Evolutionary conservation across 2,113 vertebrate genomes (phyloP).

Genomic region (Actenoides hombroni): DNA sequence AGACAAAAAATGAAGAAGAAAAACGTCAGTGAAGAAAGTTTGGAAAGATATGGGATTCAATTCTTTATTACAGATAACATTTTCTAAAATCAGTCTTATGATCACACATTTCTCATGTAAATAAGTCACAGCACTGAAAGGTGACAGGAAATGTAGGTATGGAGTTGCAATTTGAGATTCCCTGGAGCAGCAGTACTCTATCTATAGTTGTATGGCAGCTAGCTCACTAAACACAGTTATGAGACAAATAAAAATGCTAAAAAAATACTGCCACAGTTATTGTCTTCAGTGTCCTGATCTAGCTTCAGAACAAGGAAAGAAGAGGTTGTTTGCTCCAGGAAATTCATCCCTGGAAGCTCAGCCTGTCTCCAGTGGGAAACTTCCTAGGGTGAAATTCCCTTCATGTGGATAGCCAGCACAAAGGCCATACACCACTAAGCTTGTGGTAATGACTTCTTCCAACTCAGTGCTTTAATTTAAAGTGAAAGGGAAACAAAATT

Average conservation of each 20-base stretch:
- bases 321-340: background rate
- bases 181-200: background rate
- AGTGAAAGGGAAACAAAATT: background rate
- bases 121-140: background rate
- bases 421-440: background rate
- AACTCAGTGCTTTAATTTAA: background rate
- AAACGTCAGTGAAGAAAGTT: background rate
- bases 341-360: background rate
- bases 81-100: background rate
- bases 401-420: background rate
- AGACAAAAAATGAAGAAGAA: conserved; percentile 6
- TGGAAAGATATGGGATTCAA: background rate
- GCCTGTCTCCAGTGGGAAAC: background rate
- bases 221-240: background rate
- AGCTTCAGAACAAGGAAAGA: background rate
- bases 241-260: background rate
- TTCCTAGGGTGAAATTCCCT: background rate
- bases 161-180: background rate
- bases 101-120: background rate
- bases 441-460: background rate
- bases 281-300: background rate
- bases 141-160: background rate
- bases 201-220: background rate
- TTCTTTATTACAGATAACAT: background rate
- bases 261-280: background rate